A percentile compares a stretch with the other conserved stretches of the same genome.
Conservation (phyloP, 1,140 invertebrate genomes). For the Drosophila rhopaloa region DNA sequence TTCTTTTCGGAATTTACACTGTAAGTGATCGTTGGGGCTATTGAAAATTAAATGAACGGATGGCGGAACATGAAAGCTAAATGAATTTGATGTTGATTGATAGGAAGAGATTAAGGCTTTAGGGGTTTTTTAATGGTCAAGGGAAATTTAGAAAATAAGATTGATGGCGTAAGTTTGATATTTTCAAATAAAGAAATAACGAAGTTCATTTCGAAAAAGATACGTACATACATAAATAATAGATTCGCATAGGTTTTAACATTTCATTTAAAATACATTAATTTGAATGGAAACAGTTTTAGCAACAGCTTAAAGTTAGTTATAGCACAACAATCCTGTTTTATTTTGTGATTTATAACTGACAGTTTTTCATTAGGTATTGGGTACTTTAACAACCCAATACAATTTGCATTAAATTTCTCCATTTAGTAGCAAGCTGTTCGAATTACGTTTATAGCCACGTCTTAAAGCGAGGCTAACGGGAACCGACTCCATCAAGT, state of each 20-base stretch:
- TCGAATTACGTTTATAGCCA: conserved; percentile 38
- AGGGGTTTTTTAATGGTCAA: neutral
- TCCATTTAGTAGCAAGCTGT: conserved; percentile 12
- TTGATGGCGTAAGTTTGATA: neutral
- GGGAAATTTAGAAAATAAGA: neutral
- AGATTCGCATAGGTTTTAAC: too few species aligned
- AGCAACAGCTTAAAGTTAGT: neutral
- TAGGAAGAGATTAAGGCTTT: neutral
- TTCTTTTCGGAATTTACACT: neutral
- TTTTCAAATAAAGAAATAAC: neutral
- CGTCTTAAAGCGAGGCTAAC: conserved; percentile 31
- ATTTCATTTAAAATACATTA: too few species aligned
- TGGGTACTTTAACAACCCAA: neutral
- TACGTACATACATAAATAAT: too few species aligned
- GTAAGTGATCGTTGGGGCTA: conserved; percentile 1
- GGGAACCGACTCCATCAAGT: conserved; percentile 16
- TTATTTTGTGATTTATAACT: neutral
- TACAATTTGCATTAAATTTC: neutral
- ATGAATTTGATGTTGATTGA: conserved; percentile 16
- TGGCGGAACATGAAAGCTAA: conserved; percentile 22
- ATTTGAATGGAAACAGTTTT: neutral
- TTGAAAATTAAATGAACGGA: conserved; percentile 1
- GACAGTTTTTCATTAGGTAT: neutral
- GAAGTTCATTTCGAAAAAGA: neutral
- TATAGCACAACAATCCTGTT: neutral